A percentile compares a stretch with the other conserved stretches of the same genome.
Conservation (phyloP, 2,797 vertebrate species). For the Adrianichthys oophorus region DNA sequence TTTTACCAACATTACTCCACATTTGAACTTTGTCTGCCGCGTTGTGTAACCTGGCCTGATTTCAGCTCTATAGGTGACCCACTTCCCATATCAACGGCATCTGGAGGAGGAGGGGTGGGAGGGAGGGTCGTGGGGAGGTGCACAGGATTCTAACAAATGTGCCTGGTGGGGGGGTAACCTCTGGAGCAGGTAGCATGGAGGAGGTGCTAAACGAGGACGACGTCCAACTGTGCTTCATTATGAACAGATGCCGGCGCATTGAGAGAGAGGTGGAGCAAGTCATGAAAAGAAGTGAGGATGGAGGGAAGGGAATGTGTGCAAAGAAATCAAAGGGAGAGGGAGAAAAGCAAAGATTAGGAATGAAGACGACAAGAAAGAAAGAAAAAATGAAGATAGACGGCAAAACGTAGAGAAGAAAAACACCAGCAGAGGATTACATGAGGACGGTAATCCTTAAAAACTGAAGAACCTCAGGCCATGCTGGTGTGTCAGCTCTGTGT, state of each 20-base stretch:
- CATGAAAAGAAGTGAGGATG: background rate
- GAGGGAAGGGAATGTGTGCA: no score
- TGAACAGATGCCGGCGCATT: constrained; percentile 68
- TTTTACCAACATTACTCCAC: constrained; percentile 22
- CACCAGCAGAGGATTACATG: constrained; percentile 14
- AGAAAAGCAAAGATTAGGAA: background rate
- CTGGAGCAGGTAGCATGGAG: constrained; percentile 65
- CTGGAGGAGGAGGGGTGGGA: constrained; percentile 46
- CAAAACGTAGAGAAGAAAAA: background rate
- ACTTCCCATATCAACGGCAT: constrained; percentile 64
- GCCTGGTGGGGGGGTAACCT: constrained; percentile 62
- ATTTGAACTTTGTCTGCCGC: constrained; percentile 51
- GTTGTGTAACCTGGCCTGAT: constrained; percentile 48
- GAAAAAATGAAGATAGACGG: background rate
- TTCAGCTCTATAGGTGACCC: constrained; percentile 56
- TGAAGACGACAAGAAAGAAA: background rate
- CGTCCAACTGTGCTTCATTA: constrained; percentile 71
- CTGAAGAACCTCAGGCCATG: constrained; percentile 22
- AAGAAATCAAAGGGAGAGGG: background rate
- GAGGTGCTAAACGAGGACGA: constrained; percentile 67
- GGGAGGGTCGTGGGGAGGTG: constrained; percentile 39
- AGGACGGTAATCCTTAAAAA: constrained; percentile 35
- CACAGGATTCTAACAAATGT: constrained; percentile 65
- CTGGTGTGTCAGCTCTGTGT: constrained; percentile 15
- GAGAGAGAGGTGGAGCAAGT: constrained; percentile 23